A percentile compares a stretch with the other conserved stretches of the same genome.
Conservation (phyloP, 1,140 invertebrate species). For the Cydia pomonella region DNA sequence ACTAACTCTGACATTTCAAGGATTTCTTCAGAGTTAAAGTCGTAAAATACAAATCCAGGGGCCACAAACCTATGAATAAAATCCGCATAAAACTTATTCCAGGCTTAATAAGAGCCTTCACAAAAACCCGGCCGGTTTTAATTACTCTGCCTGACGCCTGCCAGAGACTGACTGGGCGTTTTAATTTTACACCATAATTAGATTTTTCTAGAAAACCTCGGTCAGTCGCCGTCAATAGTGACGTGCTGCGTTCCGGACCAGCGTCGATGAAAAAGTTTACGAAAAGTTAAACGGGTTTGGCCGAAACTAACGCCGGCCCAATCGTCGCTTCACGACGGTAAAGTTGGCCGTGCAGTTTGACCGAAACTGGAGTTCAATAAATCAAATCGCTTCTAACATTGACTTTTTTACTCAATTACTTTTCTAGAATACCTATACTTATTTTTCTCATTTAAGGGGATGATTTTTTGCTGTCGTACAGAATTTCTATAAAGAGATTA, state of each 20-base stretch:
- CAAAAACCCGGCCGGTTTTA: slow-evolving; percentile 52
- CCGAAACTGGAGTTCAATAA: slow-evolving; percentile 11
- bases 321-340: neutral
- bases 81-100: slow-evolving; percentile 25
- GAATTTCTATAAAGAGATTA: no score
- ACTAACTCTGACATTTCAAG: no score
- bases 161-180: slow-evolving; percentile 47
- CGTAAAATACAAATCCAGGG: slow-evolving; percentile 1
- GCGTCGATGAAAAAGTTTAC: neutral
- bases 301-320: neutral
- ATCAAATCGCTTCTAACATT: slow-evolving; percentile 3
- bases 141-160: slow-evolving; percentile 53
- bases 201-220: slow-evolving; percentile 54
- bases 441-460: neutral
- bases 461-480: no score
- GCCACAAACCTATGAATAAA: slow-evolving; percentile 15
- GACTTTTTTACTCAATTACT: neutral
- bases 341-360: neutral
- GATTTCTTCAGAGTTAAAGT: neutral
- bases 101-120: slow-evolving; percentile 33
- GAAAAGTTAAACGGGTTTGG: slow-evolving; percentile 1
- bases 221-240: slow-evolving; percentile 10
- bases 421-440: neutral
- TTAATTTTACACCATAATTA: slow-evolving; percentile 66
- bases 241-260: neutral